Conservation (phyloP, 64 coral and sea anemone genomes). For the Hydrozoanthus tunicans region DNA sequence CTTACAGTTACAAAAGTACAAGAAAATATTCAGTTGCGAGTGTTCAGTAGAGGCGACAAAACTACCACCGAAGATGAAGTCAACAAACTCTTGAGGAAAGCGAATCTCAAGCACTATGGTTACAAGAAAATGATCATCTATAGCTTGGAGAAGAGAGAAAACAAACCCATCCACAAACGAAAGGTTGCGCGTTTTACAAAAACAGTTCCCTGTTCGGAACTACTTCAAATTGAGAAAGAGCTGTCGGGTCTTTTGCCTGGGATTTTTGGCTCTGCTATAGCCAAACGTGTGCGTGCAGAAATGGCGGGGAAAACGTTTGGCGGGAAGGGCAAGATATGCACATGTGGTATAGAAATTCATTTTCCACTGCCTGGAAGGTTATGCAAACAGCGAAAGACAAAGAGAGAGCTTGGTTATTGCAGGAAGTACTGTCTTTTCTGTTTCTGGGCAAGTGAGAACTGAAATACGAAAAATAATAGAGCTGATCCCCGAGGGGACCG, state of each 20-base stretch:
- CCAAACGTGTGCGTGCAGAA: slow-evolving; percentile 16
- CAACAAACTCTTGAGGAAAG: neutral
- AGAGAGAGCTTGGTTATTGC: neutral
- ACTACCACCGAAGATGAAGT: neutral
- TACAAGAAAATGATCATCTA: slow-evolving; percentile 12
- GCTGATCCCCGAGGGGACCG: too few species aligned
- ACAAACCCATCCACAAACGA: neutral
- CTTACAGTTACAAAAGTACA: slow-evolving; percentile 12
- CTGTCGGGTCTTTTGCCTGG: slow-evolving; percentile 3
- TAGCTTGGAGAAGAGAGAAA: slow-evolving; percentile 1
- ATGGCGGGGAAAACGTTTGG: neutral
- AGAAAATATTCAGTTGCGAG: neutral
- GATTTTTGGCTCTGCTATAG: slow-evolving; percentile 5
- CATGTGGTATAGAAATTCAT: slow-evolving; percentile 26
- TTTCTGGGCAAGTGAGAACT: slow-evolving; percentile 1
- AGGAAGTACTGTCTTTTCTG: neutral
- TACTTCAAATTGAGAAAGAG: slow-evolving; percentile 9
- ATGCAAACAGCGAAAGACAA: neutral
- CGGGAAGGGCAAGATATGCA: neutral
- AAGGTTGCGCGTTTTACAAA: slow-evolving; percentile 20
- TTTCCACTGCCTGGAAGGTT: neutral
- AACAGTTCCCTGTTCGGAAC: slow-evolving; percentile 22
- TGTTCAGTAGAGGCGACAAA: slow-evolving; percentile 1
- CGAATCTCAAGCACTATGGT: slow-evolving; percentile 5
- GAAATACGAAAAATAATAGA: neutral